phyloP scores from a whole-genome alignment of 2,113 vertebrate species.

The Illadopsis cleaveri region DNA sequence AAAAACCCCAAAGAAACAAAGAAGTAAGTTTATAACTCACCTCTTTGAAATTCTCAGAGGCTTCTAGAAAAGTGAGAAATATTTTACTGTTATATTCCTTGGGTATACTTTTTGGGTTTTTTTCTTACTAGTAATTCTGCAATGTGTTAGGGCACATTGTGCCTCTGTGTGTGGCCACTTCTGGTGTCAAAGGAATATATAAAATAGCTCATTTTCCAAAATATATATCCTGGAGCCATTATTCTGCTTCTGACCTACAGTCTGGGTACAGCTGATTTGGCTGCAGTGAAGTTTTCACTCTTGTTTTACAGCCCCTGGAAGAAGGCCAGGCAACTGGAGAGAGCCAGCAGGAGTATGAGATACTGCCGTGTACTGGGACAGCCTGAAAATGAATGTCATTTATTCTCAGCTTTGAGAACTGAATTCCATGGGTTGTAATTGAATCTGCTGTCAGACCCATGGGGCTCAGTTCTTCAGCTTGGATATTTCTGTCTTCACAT shows the following conservation, averaged over 20 bases:
- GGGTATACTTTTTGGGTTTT: not conserved
- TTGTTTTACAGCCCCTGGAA: conserved; percentile 55
- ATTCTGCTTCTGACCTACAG: not conserved
- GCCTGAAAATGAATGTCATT: not conserved
- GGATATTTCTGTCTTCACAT: conserved; percentile 67
- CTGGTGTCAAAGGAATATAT: not conserved
- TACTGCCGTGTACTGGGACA: not conserved
- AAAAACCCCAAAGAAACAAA: not conserved
- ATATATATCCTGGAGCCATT: not conserved
- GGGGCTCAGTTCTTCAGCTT: conserved; percentile 78
- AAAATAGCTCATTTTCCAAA: not conserved
- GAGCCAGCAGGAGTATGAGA: not conserved
- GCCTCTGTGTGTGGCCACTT: not conserved
- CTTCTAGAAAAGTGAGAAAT: not conserved
- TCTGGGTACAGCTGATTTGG: not conserved
- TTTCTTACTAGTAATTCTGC: not conserved
- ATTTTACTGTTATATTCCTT: not conserved
- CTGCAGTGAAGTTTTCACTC: conserved; percentile 1
- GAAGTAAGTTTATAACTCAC: not conserved
- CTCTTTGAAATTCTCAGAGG: not conserved
- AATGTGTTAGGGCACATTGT: not conserved
- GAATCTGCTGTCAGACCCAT: conserved; percentile 62
- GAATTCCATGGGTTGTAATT: conserved; percentile 78
- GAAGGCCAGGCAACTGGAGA: not conserved
- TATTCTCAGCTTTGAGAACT: conserved; percentile 80